Conservation (phyloP, 2,113 vertebrate genomes). For the Bagarius yarrelli region DNA sequence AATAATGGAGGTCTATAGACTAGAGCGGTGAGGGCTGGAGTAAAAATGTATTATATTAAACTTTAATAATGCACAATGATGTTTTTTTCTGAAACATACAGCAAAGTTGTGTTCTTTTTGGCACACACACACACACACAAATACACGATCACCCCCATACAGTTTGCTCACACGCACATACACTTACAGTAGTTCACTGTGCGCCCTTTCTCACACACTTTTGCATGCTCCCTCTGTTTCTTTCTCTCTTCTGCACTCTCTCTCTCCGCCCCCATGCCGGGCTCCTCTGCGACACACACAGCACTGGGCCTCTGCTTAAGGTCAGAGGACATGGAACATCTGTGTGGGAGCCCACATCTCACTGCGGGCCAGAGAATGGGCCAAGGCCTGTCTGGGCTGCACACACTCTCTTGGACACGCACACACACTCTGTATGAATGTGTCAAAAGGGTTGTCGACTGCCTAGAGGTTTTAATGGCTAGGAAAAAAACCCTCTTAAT, state of each 20-base stretch:
- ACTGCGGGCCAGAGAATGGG: slow-evolving; percentile 39
- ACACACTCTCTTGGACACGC: slow-evolving; percentile 26
- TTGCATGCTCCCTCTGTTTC: slow-evolving; percentile 39
- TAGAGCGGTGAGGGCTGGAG: not conserved
- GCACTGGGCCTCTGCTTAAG: slow-evolving; percentile 45
- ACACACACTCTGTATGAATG: slow-evolving; percentile 31
- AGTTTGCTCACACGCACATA: slow-evolving; percentile 36
- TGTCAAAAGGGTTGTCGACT: slow-evolving; percentile 22
- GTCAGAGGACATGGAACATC: slow-evolving; percentile 62
- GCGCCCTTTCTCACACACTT: slow-evolving; percentile 45
- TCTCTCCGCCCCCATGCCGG: slow-evolving; percentile 44
- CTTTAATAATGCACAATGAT: slow-evolving; percentile 30
- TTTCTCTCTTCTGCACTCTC: slow-evolving; percentile 28
- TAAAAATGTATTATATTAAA: slow-evolving; percentile 28
- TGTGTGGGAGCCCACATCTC: slow-evolving; percentile 55
- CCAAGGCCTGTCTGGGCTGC: slow-evolving; percentile 50
- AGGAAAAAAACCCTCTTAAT: slow-evolving; percentile 30
- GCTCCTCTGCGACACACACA: slow-evolving; percentile 44
- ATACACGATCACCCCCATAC: slow-evolving; percentile 37
- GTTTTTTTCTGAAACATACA: slow-evolving; percentile 33
- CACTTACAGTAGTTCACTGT: slow-evolving; percentile 48
- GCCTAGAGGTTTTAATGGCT: slow-evolving; percentile 31
- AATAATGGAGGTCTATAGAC: slow-evolving; percentile 5
- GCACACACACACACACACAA: slow-evolving; percentile 24
- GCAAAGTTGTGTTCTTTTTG: slow-evolving; percentile 31